Conservation (phyloP, 2,888 invertebrate species). For the Amphipyra berbera region DNA sequence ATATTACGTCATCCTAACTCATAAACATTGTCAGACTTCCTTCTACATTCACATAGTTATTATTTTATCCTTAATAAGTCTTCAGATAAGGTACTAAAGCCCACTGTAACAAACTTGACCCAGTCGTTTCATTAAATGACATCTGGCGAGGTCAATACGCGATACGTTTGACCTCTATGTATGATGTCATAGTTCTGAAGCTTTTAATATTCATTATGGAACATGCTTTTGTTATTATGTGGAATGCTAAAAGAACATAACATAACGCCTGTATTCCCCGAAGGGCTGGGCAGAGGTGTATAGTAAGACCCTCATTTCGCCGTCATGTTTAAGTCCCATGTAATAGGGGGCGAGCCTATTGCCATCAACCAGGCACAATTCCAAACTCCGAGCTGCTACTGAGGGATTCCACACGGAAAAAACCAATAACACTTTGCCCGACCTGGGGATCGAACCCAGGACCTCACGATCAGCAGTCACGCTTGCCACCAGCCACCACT, state of each 20-base stretch:
- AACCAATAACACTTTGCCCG: no score
- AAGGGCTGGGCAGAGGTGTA: no score
- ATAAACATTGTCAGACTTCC: slow-evolving; percentile 11
- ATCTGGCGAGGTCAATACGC: slow-evolving; percentile 48
- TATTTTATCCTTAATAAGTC: slow-evolving; percentile 28
- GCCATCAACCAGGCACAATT: no score
- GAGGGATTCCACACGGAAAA: no score
- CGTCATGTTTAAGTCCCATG: no score
- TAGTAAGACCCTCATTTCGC: no score
- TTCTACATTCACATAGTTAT: slow-evolving; percentile 27
- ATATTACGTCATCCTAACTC: slow-evolving; percentile 28
- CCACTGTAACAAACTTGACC: slow-evolving; percentile 53
- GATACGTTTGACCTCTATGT: slow-evolving; percentile 42
- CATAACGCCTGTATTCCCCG: no score
- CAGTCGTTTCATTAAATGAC: slow-evolving; percentile 40
- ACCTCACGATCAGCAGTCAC: no score
- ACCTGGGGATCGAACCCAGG: no score
- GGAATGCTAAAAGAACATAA: slow-evolving; percentile 1
- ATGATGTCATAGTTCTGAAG: slow-evolving; percentile 47
- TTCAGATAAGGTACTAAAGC: slow-evolving; percentile 46
- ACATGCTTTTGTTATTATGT: slow-evolving; percentile 12
- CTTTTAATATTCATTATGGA: slow-evolving; percentile 13
- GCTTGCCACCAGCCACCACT: no score
- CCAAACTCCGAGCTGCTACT: no score
- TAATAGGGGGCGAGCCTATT: no score